A percentile compares a stretch with the other conserved stretches of the same genome.
phyloP scores from a whole-genome alignment of 37 sponge, comb jelly and placozoan genomes.

The Chondrilla cf. caribensis region DNA sequence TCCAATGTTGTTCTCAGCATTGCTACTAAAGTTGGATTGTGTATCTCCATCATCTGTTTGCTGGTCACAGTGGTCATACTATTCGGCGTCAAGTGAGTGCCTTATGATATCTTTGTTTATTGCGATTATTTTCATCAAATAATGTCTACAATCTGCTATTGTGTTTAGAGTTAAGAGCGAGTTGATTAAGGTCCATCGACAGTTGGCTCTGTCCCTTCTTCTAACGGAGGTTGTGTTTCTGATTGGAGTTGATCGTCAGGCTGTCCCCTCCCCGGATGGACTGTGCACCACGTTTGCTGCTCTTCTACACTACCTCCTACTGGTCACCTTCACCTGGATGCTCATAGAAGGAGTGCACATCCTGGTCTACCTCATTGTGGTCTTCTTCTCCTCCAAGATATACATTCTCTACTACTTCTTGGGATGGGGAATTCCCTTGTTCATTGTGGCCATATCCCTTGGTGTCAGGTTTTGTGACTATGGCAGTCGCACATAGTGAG shows the following conservation, averaged over 20 bases:
- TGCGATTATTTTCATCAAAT: too few species aligned
- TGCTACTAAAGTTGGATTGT: slow-evolving; percentile 61
- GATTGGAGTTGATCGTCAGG: slow-evolving; percentile 64
- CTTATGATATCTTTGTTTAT: not conserved
- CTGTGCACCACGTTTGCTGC: slow-evolving; percentile 59
- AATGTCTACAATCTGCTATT: too few species aligned
- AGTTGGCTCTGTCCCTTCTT: slow-evolving; percentile 67
- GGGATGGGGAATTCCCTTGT: slow-evolving; percentile 54
- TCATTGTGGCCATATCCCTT: slow-evolving; percentile 65
- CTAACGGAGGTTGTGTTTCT: slow-evolving; percentile 69
- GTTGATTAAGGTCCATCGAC: slow-evolving; percentile 57
- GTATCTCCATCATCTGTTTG: slow-evolving; percentile 61
- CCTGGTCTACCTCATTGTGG: slow-evolving; percentile 48
- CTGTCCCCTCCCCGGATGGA: slow-evolving; percentile 54
- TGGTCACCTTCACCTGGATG: slow-evolving; percentile 74
- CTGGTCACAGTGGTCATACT: slow-evolving; percentile 43
- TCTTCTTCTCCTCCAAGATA: slow-evolving; percentile 55
- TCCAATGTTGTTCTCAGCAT: slow-evolving; percentile 28
- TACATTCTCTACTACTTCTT: slow-evolving; percentile 43
- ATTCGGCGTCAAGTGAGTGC: slow-evolving; percentile 19
- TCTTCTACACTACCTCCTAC: slow-evolving; percentile 65
- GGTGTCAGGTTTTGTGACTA: slow-evolving; percentile 70
- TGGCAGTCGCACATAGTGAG: slow-evolving; percentile 59
- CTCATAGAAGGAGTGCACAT: slow-evolving; percentile 71
- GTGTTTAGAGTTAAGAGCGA: slow-evolving; percentile 26